These are phyloP conservation scores for Solen grandis DNA, from an alignment of 1,140 invertebrate species.

Conservation along the genomic window DNA sequence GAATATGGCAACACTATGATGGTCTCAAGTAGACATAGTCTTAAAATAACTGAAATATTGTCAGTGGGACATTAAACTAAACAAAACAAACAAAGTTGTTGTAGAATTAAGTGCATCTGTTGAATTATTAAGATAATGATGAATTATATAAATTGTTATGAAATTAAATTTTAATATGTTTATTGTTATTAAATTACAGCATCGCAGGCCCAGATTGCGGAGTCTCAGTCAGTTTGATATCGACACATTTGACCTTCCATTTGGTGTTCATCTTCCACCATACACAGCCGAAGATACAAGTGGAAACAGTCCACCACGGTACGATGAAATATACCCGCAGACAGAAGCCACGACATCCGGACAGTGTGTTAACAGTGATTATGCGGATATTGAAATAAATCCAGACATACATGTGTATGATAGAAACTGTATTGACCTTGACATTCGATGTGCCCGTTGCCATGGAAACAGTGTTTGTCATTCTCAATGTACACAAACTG, in stretches of 20 bases:
- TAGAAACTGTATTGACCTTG: background rate
- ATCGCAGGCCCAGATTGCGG: slow-evolving; percentile 35
- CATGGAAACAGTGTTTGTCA: no score
- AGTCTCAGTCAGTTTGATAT: slow-evolving; percentile 58
- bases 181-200: slow-evolving; percentile 11
- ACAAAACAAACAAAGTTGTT: no score
- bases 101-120: no score
- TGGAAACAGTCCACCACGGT: slow-evolving; percentile 67
- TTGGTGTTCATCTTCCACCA: slow-evolving; percentile 70
- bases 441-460: background rate
- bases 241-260: slow-evolving; percentile 69
- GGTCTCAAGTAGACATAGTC: no score
- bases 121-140: no score
- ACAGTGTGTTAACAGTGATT: slow-evolving; percentile 4
- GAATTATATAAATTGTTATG: no score
- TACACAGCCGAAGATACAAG: slow-evolving; percentile 67
- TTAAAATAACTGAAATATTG: no score
- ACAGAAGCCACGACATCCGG: slow-evolving; percentile 30
- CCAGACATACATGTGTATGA: background rate
- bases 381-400: slow-evolving; percentile 12
- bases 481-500: no score
- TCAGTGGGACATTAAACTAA: no score
- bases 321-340: slow-evolving; percentile 63
- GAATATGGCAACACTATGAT: no score
- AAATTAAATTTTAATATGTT: no score